phyloP scores from a whole-genome alignment of 2,888 invertebrate species.

The Gryllus longicercus region DNA sequence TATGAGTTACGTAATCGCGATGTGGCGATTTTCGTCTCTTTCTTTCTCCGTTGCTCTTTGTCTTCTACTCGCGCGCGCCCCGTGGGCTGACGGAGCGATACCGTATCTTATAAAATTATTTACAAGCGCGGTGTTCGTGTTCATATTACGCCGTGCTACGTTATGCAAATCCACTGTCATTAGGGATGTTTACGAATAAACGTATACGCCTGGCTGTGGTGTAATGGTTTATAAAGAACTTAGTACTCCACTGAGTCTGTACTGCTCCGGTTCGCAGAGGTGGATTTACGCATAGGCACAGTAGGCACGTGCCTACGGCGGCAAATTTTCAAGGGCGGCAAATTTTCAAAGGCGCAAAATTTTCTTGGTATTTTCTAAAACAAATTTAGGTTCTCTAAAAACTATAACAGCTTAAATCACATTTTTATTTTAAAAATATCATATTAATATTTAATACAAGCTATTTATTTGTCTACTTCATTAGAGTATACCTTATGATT shows the following conservation, averaged over 20 bases:
- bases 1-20: conserved; percentile 17
- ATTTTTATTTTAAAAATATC: too few relatives aligned
- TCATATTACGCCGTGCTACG: not conserved
- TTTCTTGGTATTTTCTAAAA: too few relatives aligned
- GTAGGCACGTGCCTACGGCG: too few relatives aligned
- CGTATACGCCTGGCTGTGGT: not conserved
- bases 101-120: conserved; percentile 17
- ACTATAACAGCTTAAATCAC: too few relatives aligned
- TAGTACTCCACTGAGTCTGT: not conserved
- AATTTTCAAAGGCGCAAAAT: too few relatives aligned
- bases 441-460: too few relatives aligned
- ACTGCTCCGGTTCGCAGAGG: too few relatives aligned
- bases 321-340: too few relatives aligned
- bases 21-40: not conserved
- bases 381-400: too few relatives aligned
- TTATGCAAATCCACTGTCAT: conserved; percentile 17
- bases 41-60: not conserved
- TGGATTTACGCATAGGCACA: too few relatives aligned
- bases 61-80: not conserved
- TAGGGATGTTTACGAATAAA: conserved; percentile 3
- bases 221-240: not conserved
- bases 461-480: too few relatives aligned
- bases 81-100: not conserved
- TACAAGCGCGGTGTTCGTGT: conserved; percentile 3
- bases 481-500: too few relatives aligned